These are phyloP conservation scores for Spatulosminthurus flaviceps DNA, from an alignment of 2,888 invertebrate species.

Conservation along the genomic window DNA sequence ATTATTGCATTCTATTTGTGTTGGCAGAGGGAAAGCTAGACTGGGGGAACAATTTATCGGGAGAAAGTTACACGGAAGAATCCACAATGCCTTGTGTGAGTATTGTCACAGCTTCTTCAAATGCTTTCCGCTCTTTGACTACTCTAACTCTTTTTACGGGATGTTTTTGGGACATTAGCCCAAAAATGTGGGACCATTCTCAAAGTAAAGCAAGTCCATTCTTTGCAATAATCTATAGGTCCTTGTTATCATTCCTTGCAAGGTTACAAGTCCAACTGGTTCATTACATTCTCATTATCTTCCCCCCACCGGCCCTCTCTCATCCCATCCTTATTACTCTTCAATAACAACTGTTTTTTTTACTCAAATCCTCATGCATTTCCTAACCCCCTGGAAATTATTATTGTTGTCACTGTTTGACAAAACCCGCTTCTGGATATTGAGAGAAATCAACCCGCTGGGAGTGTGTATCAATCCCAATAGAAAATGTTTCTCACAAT, in stretches of 20 bases:
- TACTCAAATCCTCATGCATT: too few relatives aligned
- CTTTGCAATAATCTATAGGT: background rate
- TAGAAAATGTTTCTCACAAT: too few relatives aligned
- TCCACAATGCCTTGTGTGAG: background rate
- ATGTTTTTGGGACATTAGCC: background rate
- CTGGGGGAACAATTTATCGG: conserved; percentile 2
- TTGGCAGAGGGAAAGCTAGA: background rate
- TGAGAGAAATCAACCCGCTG: too few relatives aligned
- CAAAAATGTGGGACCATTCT: background rate
- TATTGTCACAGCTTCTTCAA: background rate
- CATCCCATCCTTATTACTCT: too few relatives aligned
- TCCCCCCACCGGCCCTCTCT: background rate
- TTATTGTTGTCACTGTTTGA: too few relatives aligned
- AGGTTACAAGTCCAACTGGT: background rate
- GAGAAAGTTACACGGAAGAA: background rate
- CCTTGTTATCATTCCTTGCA: conserved; percentile 8
- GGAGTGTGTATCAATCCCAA: too few relatives aligned
- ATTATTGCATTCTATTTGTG: background rate
- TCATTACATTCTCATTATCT: conserved; percentile 7
- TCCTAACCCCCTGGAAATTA: too few relatives aligned
- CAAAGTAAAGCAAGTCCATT: conserved; percentile 7
- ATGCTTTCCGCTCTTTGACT: background rate
- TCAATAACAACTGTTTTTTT: too few relatives aligned
- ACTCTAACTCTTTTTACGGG: background rate
- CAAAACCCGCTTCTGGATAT: too few relatives aligned